Percentiles rank a stretch among this genome's conserved stretches.
phyloP scores from a whole-genome alignment of 2,113 vertebrate genomes.

The Gracilinanus agilis region DNA sequence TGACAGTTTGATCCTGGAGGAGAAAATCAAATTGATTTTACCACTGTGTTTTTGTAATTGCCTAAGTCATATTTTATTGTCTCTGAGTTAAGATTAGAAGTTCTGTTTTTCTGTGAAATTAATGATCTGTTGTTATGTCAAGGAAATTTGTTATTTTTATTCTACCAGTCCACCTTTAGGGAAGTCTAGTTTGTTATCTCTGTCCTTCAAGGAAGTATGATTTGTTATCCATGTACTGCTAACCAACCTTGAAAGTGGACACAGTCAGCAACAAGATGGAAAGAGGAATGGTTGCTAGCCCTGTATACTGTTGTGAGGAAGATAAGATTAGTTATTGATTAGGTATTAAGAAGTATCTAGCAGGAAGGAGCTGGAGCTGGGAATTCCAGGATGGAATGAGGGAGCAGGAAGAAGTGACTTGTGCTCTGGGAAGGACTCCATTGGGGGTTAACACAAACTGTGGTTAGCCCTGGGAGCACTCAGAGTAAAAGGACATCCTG shows the following conservation, averaged over 20 bases:
- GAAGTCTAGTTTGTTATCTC: not conserved
- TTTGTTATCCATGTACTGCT: not conserved
- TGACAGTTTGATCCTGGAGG: not conserved
- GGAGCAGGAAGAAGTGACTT: too few species aligned
- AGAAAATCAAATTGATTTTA: not conserved
- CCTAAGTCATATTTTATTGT: not conserved
- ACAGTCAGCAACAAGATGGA: not conserved
- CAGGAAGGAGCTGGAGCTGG: too few species aligned
- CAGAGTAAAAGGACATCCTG: too few species aligned
- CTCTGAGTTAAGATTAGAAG: not conserved
- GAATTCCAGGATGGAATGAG: too few species aligned
- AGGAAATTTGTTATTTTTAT: not conserved
- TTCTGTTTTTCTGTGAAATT: not conserved
- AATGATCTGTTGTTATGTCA: not conserved
- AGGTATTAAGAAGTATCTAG: too few species aligned
- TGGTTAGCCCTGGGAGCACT: too few species aligned
- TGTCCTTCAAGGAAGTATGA: not conserved
- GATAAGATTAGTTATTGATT: too few species aligned
- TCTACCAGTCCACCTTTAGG: not conserved
- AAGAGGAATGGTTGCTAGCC: not conserved
- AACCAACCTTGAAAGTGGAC: not conserved
- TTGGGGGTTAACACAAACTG: too few species aligned
- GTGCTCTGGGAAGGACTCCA: too few species aligned
- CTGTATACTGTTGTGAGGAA: too few species aligned
- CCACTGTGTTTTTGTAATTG: not conserved